Evolutionary conservation across 2,113 vertebrate genomes (phyloP), one percentile per base, ranked within the genome.

Genomic region (Peromyscus maniculatus): DNA sequence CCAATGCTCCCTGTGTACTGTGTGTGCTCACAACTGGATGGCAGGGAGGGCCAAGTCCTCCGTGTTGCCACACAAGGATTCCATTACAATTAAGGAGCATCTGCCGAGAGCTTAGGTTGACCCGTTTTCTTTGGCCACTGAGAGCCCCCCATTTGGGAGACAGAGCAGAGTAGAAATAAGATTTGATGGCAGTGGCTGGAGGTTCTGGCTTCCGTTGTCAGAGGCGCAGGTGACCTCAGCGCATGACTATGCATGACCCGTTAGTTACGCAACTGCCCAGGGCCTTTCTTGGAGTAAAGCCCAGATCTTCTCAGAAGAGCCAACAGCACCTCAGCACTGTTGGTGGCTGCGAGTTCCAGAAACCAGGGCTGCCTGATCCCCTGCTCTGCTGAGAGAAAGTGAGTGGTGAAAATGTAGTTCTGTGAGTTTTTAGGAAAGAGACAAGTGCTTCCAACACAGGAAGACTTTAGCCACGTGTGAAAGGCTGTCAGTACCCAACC

Each of bases 51-150:
- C 22, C 78, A 52, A 67, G 43, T 92, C 26, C 31, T 39, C 67
- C 62, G 36, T 3, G 31, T 72, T 4, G 46, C 39, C n/a, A 95
- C 69, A 62, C n/a, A 77, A 87, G 64, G 46, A 91, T 28, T n/a
- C 91, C 67, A 94, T 89, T 67, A 87, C 39, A 74, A 33, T 77
- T 93, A 88, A 94, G 87, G 82, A 91, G 78, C 46, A 89, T 89
- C 52, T 95, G 24, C 92, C 83, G 90, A 92, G 67, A 95, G 80
- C 77, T 49, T 52, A 71, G 33, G 55, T 52, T 82, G 67, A 89
- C 91, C 89, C 82, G 87, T 46, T 96, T 93, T 90, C 92, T 93
- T 96, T 93, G 31, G 62, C 49, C 79, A 87, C 49, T 19, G 62
- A 94, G 5, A 74, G n/a, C 21, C 89, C 43, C 95, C 33, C 78